Base-by-base conservation (phyloP, 2,797 vertebrate genomes). In the Lerista edwardsae region DNA sequence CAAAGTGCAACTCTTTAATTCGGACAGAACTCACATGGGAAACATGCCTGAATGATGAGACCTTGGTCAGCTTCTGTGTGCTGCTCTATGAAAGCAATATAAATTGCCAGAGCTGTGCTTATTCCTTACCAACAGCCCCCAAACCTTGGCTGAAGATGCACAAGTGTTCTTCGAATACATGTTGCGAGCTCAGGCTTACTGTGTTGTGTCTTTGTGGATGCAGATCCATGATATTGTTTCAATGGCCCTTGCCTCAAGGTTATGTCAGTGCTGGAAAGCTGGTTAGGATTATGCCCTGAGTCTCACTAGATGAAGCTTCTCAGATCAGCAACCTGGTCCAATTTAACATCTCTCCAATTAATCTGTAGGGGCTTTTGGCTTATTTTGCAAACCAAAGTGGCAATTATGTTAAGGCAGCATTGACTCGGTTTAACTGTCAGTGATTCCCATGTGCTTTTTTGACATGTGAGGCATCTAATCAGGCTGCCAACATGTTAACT, bases 401-500 rank as follows among this genome's bases (percentile, higher is more conserved):
- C 74, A 72, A 1, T 68, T 72, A 83, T 68, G 51, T 67, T 83
- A 64, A 84, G 41, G 27, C n/a, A 65, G 9, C 41, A 47, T 51
- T 36, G 57, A 71, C 25, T 72, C 4, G 11, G 39, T 72, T 23
- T 88, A 77, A 57, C 67, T 84, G 83, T 84, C 36, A 47, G 11
- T 75, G 36, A 19, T 64, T 31, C 71, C 15, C 80, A 44, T 71
- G 72, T 51, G 29, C 44, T 71, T 69, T 6, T 77, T 80, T 84
- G 27, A 84, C 23, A 83, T 41, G 6, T 47, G 41, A 80, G 39
- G 31, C 73, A 31, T 36, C 82, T 82, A 68, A 75, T 31, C n/a
- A 87, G 55, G 64, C 82, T 84, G 75, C 81, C 73, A 41, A 69
- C 51, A 55, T 75, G 41, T 61, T 83, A 71, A 23, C 29, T 73